Evolutionary conservation across 2,113 vertebrate genomes (phyloP), one percentile per base, ranked within the genome.

Genomic region (Nibea coibor): DNA sequence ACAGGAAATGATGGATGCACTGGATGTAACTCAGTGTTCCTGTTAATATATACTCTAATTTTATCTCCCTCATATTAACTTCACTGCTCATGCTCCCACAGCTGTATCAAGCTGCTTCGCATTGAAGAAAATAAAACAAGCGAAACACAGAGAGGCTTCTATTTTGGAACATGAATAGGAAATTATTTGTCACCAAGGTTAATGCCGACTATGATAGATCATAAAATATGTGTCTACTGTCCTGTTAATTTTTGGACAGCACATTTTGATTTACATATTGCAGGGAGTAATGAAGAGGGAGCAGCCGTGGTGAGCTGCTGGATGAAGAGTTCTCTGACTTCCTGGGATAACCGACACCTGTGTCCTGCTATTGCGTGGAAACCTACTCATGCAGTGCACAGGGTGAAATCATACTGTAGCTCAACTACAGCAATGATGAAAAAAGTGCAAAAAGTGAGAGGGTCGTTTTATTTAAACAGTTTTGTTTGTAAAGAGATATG

Each of bases 291-390:
- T 24, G 35, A 58, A 59, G 48, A 78, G 11, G 66, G 19, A 20
- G 48, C 39, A 35, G 63, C 35, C 48, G 47, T n/a, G 19, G 59
- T 47, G 59, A 31, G 59, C 31, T 59, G 51, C 16, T 45, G 4
- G 35, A 80, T 53, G 67, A 73, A 64, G 72, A 72, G 51, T 54
- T 47, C 54, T 77, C 61, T 26, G 62, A 62, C 61, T 42, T 45
- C 43, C 64, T 4, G 50, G 67, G 62, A 47, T 65, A 62, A 66
- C 22, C 53, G 31, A 42, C 45, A 45, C 72, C 39, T 62, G 51
- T 45, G 53, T 15, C 22, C 45, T 61, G 71, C 43, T 45, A 71
- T 56, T 74, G 56, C n/a, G n/a, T 53, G 45, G 45, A 75, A 71
- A 72, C 51, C 14, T 35, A 31, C 28, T 48, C 1, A 2, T 8